These are phyloP conservation scores for Tetranychus urticae DNA, from an alignment of 1,140 invertebrate species.

Conservation along the genomic window DNA sequence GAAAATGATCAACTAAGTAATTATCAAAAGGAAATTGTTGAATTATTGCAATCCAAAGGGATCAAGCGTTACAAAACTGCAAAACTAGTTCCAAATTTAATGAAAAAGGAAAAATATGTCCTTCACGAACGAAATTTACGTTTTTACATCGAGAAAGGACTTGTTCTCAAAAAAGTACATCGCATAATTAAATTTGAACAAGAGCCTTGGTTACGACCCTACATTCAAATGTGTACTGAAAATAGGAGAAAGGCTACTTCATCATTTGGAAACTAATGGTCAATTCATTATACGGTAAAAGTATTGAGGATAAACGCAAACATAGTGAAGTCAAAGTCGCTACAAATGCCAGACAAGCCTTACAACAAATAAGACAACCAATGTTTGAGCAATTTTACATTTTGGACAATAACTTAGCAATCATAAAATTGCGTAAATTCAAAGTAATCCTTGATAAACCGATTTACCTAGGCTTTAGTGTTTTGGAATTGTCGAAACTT, in stretches of 20 bases:
- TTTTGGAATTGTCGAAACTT: slow-evolving; percentile 15
- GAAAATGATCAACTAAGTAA: background rate
- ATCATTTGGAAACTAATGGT: slow-evolving; percentile 21
- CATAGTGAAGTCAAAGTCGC: slow-evolving; percentile 21
- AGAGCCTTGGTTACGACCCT: slow-evolving; percentile 22
- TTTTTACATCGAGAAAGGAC: slow-evolving; percentile 23
- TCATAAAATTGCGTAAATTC: background rate
- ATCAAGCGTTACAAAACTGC: background rate
- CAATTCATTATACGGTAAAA: slow-evolving; percentile 25
- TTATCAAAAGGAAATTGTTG: background rate
- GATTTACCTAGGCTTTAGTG: slow-evolving; percentile 10
- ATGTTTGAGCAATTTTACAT: slow-evolving; percentile 18
- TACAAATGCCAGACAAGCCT: slow-evolving; percentile 15
- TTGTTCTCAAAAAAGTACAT: slow-evolving; percentile 25
- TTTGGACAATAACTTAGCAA: slow-evolving; percentile 10
- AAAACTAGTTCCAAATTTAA: slow-evolving; percentile 7
- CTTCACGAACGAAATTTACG: slow-evolving; percentile 27
- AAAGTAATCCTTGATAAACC: background rate
- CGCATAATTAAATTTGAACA: slow-evolving; percentile 25
- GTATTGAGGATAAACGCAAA: slow-evolving; percentile 26
- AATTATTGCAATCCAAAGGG: background rate
- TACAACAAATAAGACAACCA: slow-evolving; percentile 18
- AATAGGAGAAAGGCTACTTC: slow-evolving; percentile 13
- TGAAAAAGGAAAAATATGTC: slow-evolving; percentile 19
- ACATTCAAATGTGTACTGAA: slow-evolving; percentile 23